Evolutionary conservation across 2,888 invertebrate species (phyloP), one percentile per base, ranked within the genome.

Genomic region (Nomada flava): DNA sequence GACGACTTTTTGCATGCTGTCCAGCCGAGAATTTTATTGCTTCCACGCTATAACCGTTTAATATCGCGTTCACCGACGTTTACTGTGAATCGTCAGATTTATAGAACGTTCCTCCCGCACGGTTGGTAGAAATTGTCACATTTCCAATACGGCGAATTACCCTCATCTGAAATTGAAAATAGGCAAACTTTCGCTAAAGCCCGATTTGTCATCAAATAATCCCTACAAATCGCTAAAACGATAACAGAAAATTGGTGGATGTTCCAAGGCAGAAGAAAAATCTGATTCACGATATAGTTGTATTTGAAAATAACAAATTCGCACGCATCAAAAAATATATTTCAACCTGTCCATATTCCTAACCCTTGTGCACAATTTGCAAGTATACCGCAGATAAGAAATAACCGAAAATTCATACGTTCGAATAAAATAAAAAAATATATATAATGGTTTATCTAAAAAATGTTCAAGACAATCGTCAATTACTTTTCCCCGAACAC

Each of bases 21-120:
- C 42, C 36, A 3, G 7, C 57, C 23, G 55, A 63, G 44, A 86
- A 81, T 84, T 86, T 86, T 76, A 81, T 86, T 55, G 57, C 63
- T 18, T 29, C 18, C n/a, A 9, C 10, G 55, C 57, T 36, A 72
- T 57, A 72, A 67, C 72, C 68, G 57, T 68, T 68, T 68, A 80
- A 80, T 79, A 80, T 68, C 72, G 9, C 47, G 52, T 50, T 4
- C 42, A 11, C 20, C 13, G 50, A 50, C 62, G 29, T 64, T 52
- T 44, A 44, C 20, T n/a, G 15, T 11, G 59, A 47, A 63, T 59
- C 47, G 29, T 23, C 44, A 57, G 50, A 72, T 79, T 79, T 59
- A 29, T 60, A 42, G 55, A 72, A 79, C 50, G 50, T 23, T 15
- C 47, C 23, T 15, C 20, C 11, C 2, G 9, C n/a, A 20, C 7